phyloP scores from a whole-genome alignment of 2,797 vertebrate species.

The Catamblyrhynchus diadema region DNA sequence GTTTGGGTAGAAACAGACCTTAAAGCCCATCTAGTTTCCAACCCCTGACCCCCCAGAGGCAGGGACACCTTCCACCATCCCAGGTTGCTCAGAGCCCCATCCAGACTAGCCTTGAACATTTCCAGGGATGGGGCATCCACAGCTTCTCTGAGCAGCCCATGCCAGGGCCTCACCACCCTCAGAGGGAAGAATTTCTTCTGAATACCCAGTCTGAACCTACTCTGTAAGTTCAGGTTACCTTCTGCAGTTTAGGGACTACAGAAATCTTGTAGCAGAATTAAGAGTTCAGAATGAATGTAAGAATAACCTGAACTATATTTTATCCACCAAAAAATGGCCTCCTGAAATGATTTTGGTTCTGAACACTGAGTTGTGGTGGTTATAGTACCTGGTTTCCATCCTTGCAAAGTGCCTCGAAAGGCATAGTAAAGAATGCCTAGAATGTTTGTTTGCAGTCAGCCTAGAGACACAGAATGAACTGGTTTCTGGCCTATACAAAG shows the following conservation, averaged over 20 bases:
- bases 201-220: background rate
- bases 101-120: background rate
- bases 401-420: background rate
- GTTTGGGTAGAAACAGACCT: background rate
- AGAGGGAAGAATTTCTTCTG: background rate
- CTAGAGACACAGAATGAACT: background rate
- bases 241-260: background rate
- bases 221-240: background rate
- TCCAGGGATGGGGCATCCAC: background rate
- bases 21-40: background rate
- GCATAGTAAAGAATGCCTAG: background rate
- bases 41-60: fast-evolving
- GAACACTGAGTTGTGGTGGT: background rate
- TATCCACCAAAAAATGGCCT: background rate
- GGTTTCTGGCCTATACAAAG: background rate
- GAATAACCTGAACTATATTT: background rate
- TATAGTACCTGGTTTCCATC: background rate
- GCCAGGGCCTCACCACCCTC: background rate
- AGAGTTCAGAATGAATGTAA: background rate
- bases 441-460: background rate
- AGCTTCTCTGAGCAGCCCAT: background rate
- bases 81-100: background rate
- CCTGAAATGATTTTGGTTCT: background rate
- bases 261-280: background rate
- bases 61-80: background rate